Percentiles rank a stretch among this genome's conserved stretches.
Evolutionary conservation across 2,888 invertebrate species (phyloP).

Genomic region (Entomobrya proxima): DNA sequence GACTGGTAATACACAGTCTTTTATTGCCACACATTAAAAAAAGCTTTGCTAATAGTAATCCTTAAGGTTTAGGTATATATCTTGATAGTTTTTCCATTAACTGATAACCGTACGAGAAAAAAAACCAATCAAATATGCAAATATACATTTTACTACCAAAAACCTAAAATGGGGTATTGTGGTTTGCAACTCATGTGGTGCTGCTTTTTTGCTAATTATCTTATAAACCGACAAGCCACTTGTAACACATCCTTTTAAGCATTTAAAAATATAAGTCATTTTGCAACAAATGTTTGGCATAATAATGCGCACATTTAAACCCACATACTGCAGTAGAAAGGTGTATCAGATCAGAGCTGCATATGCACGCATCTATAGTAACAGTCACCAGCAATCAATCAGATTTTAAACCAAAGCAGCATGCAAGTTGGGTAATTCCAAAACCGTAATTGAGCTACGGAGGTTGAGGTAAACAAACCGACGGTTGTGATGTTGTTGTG

Average conservation of each 20-base stretch:
- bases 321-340: too few relatives aligned
- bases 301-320: too few relatives aligned
- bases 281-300: too few relatives aligned
- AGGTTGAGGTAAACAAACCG: not conserved
- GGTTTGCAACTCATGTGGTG: not conserved
- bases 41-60: not conserved
- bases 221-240: not conserved
- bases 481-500: not conserved
- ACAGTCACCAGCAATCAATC: not conserved
- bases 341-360: too few relatives aligned
- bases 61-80: not conserved
- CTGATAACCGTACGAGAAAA: not conserved
- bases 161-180: not conserved
- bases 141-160: not conserved
- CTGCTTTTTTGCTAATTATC: constrained; percentile 7
- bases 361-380: too few relatives aligned
- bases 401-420: not conserved
- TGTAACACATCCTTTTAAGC: not conserved
- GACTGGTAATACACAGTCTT: not conserved
- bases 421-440: not conserved
- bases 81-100: constrained; percentile 5
- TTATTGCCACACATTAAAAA: not conserved
- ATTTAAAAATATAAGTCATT: not conserved
- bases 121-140: constrained; percentile 29
- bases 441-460: not conserved